A percentile compares a stretch with the other conserved stretches of the same genome.
Evolutionary conservation across 2,888 invertebrate species (phyloP).

Genomic region (Thera britannica): DNA sequence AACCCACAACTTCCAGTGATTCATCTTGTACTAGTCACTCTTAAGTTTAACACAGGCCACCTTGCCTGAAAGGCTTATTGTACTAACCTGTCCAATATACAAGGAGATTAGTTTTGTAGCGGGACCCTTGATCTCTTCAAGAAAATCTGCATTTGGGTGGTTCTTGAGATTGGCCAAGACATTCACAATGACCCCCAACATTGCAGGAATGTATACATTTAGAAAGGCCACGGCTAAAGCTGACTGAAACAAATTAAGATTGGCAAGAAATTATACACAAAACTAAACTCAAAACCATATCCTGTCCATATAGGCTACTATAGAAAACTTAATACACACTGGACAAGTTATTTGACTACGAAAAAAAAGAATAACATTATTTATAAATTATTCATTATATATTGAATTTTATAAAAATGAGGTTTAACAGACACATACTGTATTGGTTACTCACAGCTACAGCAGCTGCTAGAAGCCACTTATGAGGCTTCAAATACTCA

Average conservation of each 20-base stretch:
- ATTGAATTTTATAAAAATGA: too few relatives aligned
- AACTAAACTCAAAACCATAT: too few relatives aligned
- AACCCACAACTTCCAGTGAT: too few relatives aligned
- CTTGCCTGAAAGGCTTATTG: background rate
- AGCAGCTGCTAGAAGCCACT: constrained; percentile 91
- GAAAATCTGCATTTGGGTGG: constrained; percentile 74
- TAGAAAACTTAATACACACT: too few relatives aligned
- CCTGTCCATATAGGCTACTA: too few relatives aligned
- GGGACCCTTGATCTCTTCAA: constrained; percentile 87
- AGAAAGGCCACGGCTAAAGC: constrained; percentile 94
- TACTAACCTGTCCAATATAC: constrained; percentile 89
- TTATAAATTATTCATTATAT: too few relatives aligned
- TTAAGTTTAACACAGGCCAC: too few relatives aligned
- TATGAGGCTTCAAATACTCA: constrained; percentile 89
- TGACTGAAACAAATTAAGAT: constrained; percentile 85
- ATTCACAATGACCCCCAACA: constrained; percentile 93
- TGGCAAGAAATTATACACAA: too few relatives aligned
- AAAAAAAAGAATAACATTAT: too few relatives aligned
- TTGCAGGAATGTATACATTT: constrained; percentile 94
- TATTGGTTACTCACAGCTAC: constrained; percentile 87
- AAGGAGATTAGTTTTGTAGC: constrained; percentile 87
- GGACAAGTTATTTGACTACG: too few relatives aligned
- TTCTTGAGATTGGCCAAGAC: constrained; percentile 72
- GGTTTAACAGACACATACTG: background rate
- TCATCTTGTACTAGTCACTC: too few relatives aligned